Conservation (phyloP, 2,797 vertebrate genomes). For the Anguilla anguilla region DNA sequence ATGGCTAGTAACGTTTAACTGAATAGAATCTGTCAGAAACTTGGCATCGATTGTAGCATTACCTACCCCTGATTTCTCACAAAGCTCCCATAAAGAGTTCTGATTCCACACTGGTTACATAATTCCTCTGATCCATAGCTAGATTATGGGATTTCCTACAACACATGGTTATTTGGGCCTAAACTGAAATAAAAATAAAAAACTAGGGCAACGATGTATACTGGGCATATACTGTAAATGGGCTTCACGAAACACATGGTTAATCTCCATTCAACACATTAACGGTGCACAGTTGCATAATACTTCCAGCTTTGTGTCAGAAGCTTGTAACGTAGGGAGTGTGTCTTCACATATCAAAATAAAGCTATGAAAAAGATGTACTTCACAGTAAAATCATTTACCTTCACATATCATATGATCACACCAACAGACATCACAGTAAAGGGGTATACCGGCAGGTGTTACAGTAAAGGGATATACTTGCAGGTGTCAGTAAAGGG, state of each 20-base stretch:
- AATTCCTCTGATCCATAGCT: conserved; percentile 58
- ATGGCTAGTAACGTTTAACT: not conserved
- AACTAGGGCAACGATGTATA: not conserved
- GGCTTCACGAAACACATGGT: not conserved
- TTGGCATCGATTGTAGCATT: not conserved
- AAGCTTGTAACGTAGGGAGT: not conserved
- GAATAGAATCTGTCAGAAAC: not conserved
- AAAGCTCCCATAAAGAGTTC: conserved; percentile 31
- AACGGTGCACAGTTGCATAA: not conserved
- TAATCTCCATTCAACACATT: not conserved
- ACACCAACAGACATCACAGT: not conserved
- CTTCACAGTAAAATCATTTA: not conserved
- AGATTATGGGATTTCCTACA: conserved; percentile 2
- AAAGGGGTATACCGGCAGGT: not conserved
- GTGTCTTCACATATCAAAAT: not conserved
- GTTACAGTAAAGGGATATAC: not conserved
- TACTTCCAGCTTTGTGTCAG: not conserved
- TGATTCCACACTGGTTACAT: conserved; percentile 54
- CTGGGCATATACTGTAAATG: not conserved
- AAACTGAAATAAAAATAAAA: not conserved
- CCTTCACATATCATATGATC: not conserved
- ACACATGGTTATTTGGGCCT: not conserved
- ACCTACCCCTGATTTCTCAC: conserved; percentile 49
- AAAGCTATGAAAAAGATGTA: not conserved
- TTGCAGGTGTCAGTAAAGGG: not conserved